Evolutionary conservation across 2,797 vertebrate species (phyloP), one percentile per base, ranked within the genome.

Genomic region (Cynodonichthys magdalenae): DNA sequence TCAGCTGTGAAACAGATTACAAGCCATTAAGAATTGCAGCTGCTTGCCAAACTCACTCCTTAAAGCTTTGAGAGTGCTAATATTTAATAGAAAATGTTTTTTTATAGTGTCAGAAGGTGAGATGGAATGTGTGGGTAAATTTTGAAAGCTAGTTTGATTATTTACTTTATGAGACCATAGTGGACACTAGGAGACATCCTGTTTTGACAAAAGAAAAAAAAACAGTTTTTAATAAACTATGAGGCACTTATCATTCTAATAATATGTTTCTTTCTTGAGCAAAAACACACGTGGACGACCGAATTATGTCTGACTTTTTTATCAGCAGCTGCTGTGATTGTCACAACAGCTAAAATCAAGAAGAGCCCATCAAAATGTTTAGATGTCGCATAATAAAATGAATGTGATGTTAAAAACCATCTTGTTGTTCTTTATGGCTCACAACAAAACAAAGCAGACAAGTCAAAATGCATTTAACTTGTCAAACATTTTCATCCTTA

Each of bases 81-180:
- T 41, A 59, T 53, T 45, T 53, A 65, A 8, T 10, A 66, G 54
- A 31, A 50, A 66, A 24, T 69, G 24, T 44, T 47, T 17, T 73
- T 36, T 60, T 53, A n/a, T n/a, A 49, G 73, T 71, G 63, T 77
- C 44, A 47, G 58, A 34, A 58, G 57, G 53, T 53, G 65, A 75
- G 69, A 39, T 51, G 63, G 66, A 60, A 70, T 67, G 73, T 75
- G 67, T 79, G 69, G 58, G 31, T 67, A 63, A 57, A 63, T 61
- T 82, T 66, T 76, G 41, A 76, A 79, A 79, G 64, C 44, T 71
- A 53, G 34, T 31, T 71, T 74, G 67, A 61, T 80, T 5, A 73
- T 77, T 66, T 66, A 67, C 73, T 64, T 63, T 29, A 20, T 17
- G 36, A 7, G 29, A 69, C 48, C 56, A 68, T 68, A 69, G 57